A percentile compares a stretch with the other conserved stretches of the same genome.
These are phyloP conservation scores for Lithobates pipiens DNA, from an alignment of 2,797 vertebrate species.

Conservation along the genomic window DNA sequence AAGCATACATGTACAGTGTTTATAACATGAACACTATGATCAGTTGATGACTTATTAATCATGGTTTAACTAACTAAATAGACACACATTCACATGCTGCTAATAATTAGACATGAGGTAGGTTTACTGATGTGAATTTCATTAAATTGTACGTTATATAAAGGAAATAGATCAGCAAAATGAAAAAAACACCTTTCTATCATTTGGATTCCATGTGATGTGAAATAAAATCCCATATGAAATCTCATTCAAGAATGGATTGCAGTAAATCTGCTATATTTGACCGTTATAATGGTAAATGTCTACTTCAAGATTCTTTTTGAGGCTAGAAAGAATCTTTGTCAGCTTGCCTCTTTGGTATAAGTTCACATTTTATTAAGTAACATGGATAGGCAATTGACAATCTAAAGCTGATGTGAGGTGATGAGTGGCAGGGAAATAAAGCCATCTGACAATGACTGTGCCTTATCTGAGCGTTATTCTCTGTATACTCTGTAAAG, in stretches of 20 bases:
- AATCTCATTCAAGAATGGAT: not conserved
- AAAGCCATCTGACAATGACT: constrained; percentile 3
- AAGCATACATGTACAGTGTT: no score
- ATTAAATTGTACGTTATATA: not conserved
- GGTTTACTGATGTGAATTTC: not conserved
- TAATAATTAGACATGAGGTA: no score
- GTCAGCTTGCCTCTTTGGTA: not conserved
- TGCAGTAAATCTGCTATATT: not conserved
- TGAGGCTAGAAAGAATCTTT: constrained; percentile 5
- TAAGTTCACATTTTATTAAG: constrained; percentile 20
- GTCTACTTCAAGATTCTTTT: not conserved
- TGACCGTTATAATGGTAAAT: not conserved
- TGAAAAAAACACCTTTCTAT: not conserved
- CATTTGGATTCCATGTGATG: not conserved
- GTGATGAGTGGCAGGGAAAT: not conserved
- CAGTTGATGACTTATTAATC: not conserved
- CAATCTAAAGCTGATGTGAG: constrained; percentile 9
- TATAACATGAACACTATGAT: not conserved
- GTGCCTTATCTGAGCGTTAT: not conserved
- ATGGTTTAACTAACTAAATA: no score
- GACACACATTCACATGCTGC: no score
- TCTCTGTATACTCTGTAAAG: constrained; percentile 4
- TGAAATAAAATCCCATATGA: not conserved
- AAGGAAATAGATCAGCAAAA: not conserved
- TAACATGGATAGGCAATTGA: constrained; percentile 11